phyloP scores from a whole-genome alignment of 2,113 vertebrate species.

The Microcebus griseorufus region DNA sequence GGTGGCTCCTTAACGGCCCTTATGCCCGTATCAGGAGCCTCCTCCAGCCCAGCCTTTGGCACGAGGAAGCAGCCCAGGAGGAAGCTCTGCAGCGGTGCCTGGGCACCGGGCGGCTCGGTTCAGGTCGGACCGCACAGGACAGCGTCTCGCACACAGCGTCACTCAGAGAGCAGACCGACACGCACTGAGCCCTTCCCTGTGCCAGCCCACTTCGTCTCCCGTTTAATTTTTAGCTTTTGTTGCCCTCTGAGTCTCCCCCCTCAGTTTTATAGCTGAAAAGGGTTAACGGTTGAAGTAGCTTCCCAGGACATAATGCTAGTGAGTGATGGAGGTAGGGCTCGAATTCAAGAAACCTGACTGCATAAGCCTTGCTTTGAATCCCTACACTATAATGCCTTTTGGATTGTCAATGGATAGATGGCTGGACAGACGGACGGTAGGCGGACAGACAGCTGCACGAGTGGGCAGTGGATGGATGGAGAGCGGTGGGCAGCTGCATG shows the following conservation, averaged over 20 bases:
- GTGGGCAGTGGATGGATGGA: too few species aligned
- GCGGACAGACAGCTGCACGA: not conserved
- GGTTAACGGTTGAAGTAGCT: not conserved
- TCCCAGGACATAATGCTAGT: not conserved
- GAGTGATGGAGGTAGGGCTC: not conserved
- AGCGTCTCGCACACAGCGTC: too few species aligned
- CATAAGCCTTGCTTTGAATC: not conserved
- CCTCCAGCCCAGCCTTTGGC: not conserved
- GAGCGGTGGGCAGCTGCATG: too few species aligned
- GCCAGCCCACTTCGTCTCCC: not conserved
- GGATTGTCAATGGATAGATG: not conserved
- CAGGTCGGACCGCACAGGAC: not conserved
- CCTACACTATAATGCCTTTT: not conserved
- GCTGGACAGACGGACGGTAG: not conserved
- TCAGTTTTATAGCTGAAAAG: not conserved
- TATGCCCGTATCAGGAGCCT: not conserved
- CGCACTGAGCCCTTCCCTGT: not conserved
- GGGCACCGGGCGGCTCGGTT: not conserved
- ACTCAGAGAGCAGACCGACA: not conserved
- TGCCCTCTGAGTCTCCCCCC: not conserved
- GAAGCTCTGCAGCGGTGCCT: not conserved
- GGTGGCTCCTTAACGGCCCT: not conserved
- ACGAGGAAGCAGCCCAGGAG: not conserved
- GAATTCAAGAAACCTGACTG: not conserved
- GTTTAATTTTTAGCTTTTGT: not conserved